A percentile compares a stretch with the other conserved stretches of the same genome.
Conservation (phyloP, 2,888 invertebrate genomes). For the Imbricaverruca yamaguchii region DNA sequence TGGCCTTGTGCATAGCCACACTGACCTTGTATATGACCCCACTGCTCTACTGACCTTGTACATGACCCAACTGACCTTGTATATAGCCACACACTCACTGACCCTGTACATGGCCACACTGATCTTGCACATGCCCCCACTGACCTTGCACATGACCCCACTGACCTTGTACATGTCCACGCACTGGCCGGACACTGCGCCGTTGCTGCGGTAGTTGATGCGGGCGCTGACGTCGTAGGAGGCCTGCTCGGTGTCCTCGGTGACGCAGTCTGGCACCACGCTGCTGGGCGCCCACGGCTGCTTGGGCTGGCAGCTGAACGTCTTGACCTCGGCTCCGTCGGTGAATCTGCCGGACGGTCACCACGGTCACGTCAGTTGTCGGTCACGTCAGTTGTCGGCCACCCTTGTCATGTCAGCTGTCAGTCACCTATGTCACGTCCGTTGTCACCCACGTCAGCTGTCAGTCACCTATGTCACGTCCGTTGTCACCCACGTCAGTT, state of each 20-base stretch:
- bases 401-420: too few relatives aligned
- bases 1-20: too few relatives aligned
- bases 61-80: too few relatives aligned
- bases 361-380: not conserved
- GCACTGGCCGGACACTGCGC: constrained; percentile 76
- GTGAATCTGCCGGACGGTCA: constrained; percentile 55
- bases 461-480: too few relatives aligned
- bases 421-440: too few relatives aligned
- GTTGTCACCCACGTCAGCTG: too few relatives aligned
- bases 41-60: constrained; percentile 56
- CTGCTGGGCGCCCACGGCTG: constrained; percentile 78
- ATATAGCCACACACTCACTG: too few relatives aligned
- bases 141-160: constrained; percentile 24
- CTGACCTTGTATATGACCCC: too few relatives aligned
- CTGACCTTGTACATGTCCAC: constrained; percentile 64
- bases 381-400: too few relatives aligned
- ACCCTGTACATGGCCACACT: too few relatives aligned
- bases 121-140: too few relatives aligned
- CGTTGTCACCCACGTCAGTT: too few relatives aligned
- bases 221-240: constrained; percentile 82
- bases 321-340: constrained; percentile 78
- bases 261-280: constrained; percentile 90
- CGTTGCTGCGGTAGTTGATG: constrained; percentile 79
- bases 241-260: constrained; percentile 84
- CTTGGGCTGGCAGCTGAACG: constrained; percentile 70